Conservation (phyloP, 2,888 invertebrate species). For the Pedicia rivosa region DNA sequence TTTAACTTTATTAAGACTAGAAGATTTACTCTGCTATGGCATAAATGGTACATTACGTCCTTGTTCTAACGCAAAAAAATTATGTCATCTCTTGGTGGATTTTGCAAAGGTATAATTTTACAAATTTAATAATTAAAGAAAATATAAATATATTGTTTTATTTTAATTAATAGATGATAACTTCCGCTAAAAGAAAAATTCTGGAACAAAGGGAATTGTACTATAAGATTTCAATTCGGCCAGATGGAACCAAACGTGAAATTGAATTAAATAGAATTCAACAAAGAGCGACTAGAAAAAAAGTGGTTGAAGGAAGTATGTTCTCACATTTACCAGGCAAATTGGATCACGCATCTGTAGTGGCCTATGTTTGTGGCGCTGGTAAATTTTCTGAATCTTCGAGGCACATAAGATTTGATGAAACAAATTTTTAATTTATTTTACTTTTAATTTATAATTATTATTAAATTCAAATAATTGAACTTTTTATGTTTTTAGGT, state of each 20-base stretch:
- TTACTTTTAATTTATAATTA: no score
- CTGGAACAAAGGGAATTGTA: slow-evolving; percentile 70
- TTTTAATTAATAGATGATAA: no score
- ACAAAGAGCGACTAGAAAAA: slow-evolving; percentile 48
- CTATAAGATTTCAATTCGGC: slow-evolving; percentile 38
- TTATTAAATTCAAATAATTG: no score
- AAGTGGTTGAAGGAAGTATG: slow-evolving; percentile 55
- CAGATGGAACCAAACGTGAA: slow-evolving; percentile 33
- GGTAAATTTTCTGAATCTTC: slow-evolving; percentile 8
- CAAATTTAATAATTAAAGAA: no score
- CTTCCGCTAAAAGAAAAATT: slow-evolving; percentile 65
- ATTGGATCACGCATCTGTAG: slow-evolving; percentile 73
- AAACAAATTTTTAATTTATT: slow-evolving; percentile 2
- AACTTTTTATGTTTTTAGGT: no score
- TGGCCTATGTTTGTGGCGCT: slow-evolving; percentile 60
- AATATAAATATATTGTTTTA: no score
- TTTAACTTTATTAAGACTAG: slow-evolving; percentile 54
- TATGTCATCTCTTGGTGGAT: slow-evolving; percentile 57
- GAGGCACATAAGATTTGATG: background rate
- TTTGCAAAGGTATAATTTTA: no score
- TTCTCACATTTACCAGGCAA: slow-evolving; percentile 63
- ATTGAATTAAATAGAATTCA: slow-evolving; percentile 43
- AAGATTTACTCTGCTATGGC: slow-evolving; percentile 54
- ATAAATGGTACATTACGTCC: slow-evolving; percentile 45
- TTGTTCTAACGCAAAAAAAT: slow-evolving; percentile 41